Evolutionary conservation across 2,888 invertebrate genomes (phyloP).

Genomic region (Metacarcinus magister): DNA sequence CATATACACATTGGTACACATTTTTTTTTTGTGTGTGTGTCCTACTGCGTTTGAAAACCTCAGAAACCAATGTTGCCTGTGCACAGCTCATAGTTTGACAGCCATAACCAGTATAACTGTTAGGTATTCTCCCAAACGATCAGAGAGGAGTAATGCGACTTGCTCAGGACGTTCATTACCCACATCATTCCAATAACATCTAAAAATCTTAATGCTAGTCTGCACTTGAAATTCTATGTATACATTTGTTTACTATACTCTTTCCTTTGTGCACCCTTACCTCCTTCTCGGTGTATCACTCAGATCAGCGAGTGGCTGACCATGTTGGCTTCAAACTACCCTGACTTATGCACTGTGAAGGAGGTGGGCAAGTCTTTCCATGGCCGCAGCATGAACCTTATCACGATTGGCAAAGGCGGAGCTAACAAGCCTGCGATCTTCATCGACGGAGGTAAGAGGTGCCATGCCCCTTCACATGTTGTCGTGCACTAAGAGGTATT

Average conservation of each 20-base stretch:
- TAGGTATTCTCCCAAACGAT: too few relatives aligned
- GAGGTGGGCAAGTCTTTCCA: conserved; percentile 77
- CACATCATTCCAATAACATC: too few relatives aligned
- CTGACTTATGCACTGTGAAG: conserved; percentile 62
- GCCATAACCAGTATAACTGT: too few relatives aligned
- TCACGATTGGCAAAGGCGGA: conserved; percentile 71
- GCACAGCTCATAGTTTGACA: too few relatives aligned
- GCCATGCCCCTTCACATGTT: too few relatives aligned
- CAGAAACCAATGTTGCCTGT: too few relatives aligned
- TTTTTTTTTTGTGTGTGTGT: too few relatives aligned
- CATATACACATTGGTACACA: too few relatives aligned
- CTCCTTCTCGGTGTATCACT: neutral
- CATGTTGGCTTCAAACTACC: conserved; percentile 63
- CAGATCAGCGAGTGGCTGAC: conserved; percentile 80
- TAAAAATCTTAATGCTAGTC: too few relatives aligned
- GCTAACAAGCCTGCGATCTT: conserved; percentile 74
- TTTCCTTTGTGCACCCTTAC: neutral
- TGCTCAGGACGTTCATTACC: too few relatives aligned
- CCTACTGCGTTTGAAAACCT: too few relatives aligned
- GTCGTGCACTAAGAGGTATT: neutral
- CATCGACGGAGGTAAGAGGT: conserved; percentile 76
- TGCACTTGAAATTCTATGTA: neutral
- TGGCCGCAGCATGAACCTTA: conserved; percentile 80
- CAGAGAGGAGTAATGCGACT: too few relatives aligned
- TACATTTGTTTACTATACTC: neutral